A percentile compares a stretch with the other conserved stretches of the same genome.
These are phyloP conservation scores for Schizaphis graminum DNA, from an alignment of 2,888 invertebrate genomes.

Conservation along the genomic window DNA sequence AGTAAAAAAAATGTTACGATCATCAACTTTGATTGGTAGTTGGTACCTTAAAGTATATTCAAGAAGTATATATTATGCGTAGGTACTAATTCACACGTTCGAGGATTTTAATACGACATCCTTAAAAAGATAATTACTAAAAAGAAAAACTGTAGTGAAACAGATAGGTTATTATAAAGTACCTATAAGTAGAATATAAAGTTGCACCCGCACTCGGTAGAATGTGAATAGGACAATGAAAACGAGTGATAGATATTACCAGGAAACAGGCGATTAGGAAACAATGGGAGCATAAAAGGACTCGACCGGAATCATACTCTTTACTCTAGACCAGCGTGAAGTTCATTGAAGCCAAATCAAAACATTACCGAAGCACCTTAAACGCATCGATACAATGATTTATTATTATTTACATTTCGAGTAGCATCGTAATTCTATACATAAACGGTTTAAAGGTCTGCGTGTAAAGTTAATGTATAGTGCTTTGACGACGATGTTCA, in stretches of 20 bases:
- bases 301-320: conserved; percentile 62
- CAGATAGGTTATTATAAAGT: background rate
- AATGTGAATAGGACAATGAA: conserved; percentile 22
- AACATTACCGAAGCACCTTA: conserved; percentile 37
- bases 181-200: background rate
- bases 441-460: background rate
- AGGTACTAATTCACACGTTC: background rate
- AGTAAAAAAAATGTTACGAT: too few relatives aligned
- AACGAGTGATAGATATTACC: conserved; percentile 41
- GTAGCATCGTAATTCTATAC: background rate
- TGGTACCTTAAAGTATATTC: background rate
- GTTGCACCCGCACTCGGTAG: background rate
- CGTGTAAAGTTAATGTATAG: background rate
- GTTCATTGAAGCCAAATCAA: conserved; percentile 53
- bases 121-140: background rate
- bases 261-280: conserved; percentile 60
- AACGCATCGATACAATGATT: background rate
- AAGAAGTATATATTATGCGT: background rate
- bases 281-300: conserved; percentile 57
- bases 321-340: conserved; percentile 54
- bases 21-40: too few relatives aligned
- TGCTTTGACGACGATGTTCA: background rate
- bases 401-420: conserved; percentile 11
- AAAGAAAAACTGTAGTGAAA: background rate
- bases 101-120: background rate